phyloP scores from a whole-genome alignment of 2,888 invertebrate genomes.

The Ametastegia equiseti region DNA sequence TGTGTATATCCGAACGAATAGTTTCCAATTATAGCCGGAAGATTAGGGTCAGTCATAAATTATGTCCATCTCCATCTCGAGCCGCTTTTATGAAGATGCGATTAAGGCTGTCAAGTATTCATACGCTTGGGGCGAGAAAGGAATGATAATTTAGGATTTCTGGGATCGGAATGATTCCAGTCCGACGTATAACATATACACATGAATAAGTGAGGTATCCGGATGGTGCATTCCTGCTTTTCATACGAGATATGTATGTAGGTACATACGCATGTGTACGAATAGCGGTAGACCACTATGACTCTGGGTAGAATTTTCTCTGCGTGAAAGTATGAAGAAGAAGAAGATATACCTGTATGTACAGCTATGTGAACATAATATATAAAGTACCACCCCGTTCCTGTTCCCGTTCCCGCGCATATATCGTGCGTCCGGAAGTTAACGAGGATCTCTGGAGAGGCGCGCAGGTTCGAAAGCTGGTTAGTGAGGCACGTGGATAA shows the following conservation, averaged over 20 bases:
- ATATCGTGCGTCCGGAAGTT: too few relatives aligned
- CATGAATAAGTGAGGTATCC: not conserved
- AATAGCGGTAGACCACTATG: too few relatives aligned
- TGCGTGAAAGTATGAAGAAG: too few relatives aligned
- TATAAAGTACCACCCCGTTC: too few relatives aligned
- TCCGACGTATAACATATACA: not conserved
- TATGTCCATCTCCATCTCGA: not conserved
- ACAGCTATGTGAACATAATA: too few relatives aligned
- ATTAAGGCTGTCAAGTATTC: too few relatives aligned
- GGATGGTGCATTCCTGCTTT: too few relatives aligned
- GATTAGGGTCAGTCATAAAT: constrained; percentile 9
- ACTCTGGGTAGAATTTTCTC: too few relatives aligned
- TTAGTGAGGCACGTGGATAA: not conserved
- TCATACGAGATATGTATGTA: too few relatives aligned
- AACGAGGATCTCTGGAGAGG: not conserved
- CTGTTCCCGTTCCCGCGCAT: too few relatives aligned
- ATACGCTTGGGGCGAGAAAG: not conserved
- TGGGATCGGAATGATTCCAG: not conserved
- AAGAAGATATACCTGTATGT: too few relatives aligned
- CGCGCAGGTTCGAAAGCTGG: not conserved
- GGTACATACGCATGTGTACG: too few relatives aligned
- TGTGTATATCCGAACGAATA: constrained; percentile 3
- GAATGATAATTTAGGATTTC: not conserved
- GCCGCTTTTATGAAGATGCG: not conserved
- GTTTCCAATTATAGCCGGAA: constrained; percentile 13